Conservation (phyloP, 2,113 vertebrate genomes). For the Thamnaconus septentrionalis region DNA sequence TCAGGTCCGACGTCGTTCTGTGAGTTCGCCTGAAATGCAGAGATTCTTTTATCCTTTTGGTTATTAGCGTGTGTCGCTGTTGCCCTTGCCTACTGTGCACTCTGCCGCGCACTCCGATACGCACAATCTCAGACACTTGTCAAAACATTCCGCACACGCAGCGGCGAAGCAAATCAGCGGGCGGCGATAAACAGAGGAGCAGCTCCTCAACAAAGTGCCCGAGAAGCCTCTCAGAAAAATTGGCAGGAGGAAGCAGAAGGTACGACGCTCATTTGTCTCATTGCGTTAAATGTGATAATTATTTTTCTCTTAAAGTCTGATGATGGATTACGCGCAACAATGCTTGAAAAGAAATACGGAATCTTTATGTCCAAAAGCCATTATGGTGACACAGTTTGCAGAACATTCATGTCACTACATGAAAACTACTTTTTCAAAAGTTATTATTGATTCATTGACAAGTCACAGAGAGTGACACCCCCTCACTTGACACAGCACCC, state of each 20-base stretch:
- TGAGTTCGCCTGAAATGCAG: constrained; percentile 27
- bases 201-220: constrained; percentile 47
- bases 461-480: too few relatives aligned
- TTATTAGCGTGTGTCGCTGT: neutral
- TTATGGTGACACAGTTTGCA: too few relatives aligned
- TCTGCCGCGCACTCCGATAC: too few relatives aligned
- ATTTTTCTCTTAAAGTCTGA: constrained; percentile 24
- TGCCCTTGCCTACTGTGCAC: too few relatives aligned
- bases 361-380: too few relatives aligned
- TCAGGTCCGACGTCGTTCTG: constrained; percentile 67
- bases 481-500: too few relatives aligned
- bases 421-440: too few relatives aligned
- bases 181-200: constrained; percentile 57
- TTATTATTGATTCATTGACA: too few relatives aligned
- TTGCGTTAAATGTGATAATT: constrained; percentile 52
- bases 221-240: constrained; percentile 38
- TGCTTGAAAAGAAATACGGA: too few relatives aligned
- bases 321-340: constrained; percentile 5
- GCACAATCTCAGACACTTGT: neutral
- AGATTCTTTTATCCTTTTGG: neutral
- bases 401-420: too few relatives aligned
- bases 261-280: constrained; percentile 40
- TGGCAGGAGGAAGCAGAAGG: constrained; percentile 42
- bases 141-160: neutral
- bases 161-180: constrained; percentile 23